These are phyloP conservation scores for Anas flavirostris DNA, from an alignment of 2,797 vertebrate species.

Conservation along the genomic window DNA sequence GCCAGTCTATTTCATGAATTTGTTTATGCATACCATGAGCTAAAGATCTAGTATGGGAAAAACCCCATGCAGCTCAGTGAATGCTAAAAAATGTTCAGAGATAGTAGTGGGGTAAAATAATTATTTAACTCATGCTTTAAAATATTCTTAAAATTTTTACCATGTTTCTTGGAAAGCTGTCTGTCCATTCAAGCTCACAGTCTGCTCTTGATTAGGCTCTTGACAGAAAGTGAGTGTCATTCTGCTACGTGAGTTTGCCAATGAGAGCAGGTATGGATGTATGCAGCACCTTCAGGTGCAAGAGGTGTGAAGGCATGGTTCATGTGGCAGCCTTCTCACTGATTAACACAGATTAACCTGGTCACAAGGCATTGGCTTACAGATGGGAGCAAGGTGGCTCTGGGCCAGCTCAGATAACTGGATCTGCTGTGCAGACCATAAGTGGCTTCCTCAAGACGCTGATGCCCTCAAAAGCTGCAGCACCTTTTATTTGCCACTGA, in stretches of 20 bases:
- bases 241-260: neutral
- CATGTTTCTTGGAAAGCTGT: neutral
- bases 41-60: neutral
- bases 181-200: neutral
- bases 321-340: fast-evolving
- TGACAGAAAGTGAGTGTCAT: neutral
- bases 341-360: neutral
- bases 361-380: neutral
- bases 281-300: neutral
- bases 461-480: neutral
- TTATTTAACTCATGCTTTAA: neutral
- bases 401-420: fast-evolving
- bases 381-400: neutral
- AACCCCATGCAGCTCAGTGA: neutral
- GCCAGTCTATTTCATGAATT: neutral
- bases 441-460: fast-evolving
- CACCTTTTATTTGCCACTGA: constrained; percentile 30
- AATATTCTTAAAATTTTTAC: neutral
- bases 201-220: neutral
- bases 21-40: neutral
- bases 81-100: neutral
- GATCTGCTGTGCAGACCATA: neutral
- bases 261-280: fast-evolving
- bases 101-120: neutral
- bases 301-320: neutral